phyloP scores from a whole-genome alignment of 2,797 vertebrate genomes.

The Anguilla marmorata region DNA sequence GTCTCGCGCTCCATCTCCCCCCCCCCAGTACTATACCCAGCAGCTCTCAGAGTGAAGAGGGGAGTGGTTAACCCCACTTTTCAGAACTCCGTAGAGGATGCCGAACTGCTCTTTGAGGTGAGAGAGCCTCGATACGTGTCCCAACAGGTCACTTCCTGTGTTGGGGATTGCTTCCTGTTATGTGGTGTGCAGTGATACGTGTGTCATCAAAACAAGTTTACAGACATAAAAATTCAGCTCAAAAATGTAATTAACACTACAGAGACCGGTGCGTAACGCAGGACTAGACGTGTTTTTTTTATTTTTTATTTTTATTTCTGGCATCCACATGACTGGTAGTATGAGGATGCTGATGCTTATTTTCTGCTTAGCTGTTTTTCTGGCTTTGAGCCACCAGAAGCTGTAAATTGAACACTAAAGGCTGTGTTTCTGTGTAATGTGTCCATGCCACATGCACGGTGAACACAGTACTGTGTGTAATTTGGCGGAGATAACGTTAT shows the following conservation, averaged over 20 bases:
- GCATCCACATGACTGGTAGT: too few relatives aligned
- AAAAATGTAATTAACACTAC: neutral
- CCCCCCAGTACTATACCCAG: conserved; percentile 83
- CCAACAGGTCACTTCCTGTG: neutral
- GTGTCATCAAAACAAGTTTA: neutral
- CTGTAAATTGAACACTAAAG: neutral
- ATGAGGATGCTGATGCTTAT: too few relatives aligned
- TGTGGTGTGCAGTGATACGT: neutral
- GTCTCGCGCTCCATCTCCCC: neutral
- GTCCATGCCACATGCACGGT: neutral
- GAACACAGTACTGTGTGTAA: neutral
- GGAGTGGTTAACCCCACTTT: conserved; percentile 80
- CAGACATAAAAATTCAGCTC: neutral
- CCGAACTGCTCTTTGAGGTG: conserved; percentile 89
- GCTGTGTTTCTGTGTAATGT: neutral
- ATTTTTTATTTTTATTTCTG: neutral
- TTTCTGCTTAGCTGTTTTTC: too few relatives aligned
- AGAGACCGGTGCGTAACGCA: neutral
- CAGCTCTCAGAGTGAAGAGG: conserved; percentile 79
- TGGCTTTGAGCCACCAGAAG: neutral
- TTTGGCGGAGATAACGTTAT: neutral
- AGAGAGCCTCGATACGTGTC: conserved; percentile 28
- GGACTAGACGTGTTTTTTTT: neutral
- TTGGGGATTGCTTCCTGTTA: neutral
- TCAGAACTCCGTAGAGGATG: conserved; percentile 80